Base-by-base conservation (phyloP, 2,888 invertebrate species). In the Mimumesa dahlbomi region DNA sequence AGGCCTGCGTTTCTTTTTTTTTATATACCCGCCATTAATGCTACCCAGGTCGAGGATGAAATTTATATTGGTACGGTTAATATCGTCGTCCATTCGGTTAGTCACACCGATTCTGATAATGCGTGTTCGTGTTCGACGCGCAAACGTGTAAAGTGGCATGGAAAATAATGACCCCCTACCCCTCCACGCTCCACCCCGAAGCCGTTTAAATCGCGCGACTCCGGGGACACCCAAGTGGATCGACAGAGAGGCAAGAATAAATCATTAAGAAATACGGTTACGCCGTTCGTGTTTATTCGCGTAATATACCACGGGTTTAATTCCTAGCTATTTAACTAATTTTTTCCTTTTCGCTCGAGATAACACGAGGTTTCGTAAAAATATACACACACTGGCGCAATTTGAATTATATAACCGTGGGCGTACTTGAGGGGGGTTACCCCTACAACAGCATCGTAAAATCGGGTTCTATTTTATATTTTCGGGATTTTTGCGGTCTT, bases 141-240 rank as follows among this genome's bases (percentile, higher is more conserved):
- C 21, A 14, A 46, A 40, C 46, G 34, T 22, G 50, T 21, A 40
- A 64, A 65, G 49, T 49, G 36, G 22, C 57, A 14, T 5, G 21
- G 9, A 25, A 53, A 61, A 38, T 53, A 66, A 66, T 45, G 69
- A 40, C 45, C 13, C 13, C 31, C n/a, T n/a, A n/a, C n/a, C n/a
- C n/a, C n/a, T n/a, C n/a, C n/a, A n/a, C n/a, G n/a, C n/a, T n/a
- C n/a, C n/a, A n/a, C n/a, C n/a, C n/a, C n/a, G n/a, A n/a, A n/a
- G n/a, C n/a, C 43, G 48, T 49, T 66, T 21, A 43, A 29, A 38
- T 45, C 22, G n/a, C 14, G 21, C 40, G 36, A 46, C 14, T 13
- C 19, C 18, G 42, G 42, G 38, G 49, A n/a, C 3, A 49, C 19
- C 6, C 6, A 42, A 7, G 19, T 11, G 49, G 16, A 31, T 49